A percentile compares a stretch with the other conserved stretches of the same genome.
Conservation (phyloP, 2,113 vertebrate species). For the Oryzias celebensis region DNA sequence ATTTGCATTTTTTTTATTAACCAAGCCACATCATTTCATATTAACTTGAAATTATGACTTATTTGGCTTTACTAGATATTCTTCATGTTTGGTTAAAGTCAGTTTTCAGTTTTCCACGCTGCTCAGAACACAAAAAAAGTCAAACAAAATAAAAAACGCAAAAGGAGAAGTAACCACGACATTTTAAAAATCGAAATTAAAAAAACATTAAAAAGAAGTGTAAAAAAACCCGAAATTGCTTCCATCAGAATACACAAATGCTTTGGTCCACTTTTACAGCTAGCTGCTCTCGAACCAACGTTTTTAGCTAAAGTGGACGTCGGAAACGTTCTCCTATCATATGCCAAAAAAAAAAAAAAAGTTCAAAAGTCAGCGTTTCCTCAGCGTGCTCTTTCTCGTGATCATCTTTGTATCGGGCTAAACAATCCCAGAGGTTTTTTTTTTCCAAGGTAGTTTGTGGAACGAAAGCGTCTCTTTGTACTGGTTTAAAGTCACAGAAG, state of each 20-base stretch:
- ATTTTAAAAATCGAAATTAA: conserved; percentile 68
- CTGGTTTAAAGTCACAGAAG: conserved; percentile 98
- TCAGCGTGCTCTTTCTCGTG: conserved; percentile 45
- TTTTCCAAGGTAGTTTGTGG: conserved; percentile 96
- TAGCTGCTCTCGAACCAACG: conserved; percentile 86
- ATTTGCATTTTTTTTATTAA: conserved; percentile 94
- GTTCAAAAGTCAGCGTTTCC: conserved; percentile 66
- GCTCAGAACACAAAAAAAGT: conserved; percentile 66
- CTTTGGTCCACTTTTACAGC: conserved; percentile 83
- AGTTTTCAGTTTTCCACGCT: conserved; percentile 94
- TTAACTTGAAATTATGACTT: conserved; percentile 95
- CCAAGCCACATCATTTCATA: conserved; percentile 97
- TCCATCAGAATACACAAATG: conserved; percentile 90
- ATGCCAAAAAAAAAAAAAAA: conserved; percentile 64
- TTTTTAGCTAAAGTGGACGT: conserved; percentile 78
- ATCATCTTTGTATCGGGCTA: conserved; percentile 92
- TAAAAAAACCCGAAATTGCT: conserved; percentile 73
- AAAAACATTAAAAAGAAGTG: conserved; percentile 61
- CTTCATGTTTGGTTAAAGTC: conserved; percentile 95
- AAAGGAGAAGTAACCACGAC: conserved; percentile 84
- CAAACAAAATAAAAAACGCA: conserved; percentile 75
- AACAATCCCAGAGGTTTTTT: conserved; percentile 97
- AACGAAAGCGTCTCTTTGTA: conserved; percentile 95
- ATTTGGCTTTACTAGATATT: conserved; percentile 99
- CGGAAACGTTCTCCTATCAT: conserved; percentile 86